Conservation (phyloP, 2,113 vertebrate species). For the Piaya cayana region DNA sequence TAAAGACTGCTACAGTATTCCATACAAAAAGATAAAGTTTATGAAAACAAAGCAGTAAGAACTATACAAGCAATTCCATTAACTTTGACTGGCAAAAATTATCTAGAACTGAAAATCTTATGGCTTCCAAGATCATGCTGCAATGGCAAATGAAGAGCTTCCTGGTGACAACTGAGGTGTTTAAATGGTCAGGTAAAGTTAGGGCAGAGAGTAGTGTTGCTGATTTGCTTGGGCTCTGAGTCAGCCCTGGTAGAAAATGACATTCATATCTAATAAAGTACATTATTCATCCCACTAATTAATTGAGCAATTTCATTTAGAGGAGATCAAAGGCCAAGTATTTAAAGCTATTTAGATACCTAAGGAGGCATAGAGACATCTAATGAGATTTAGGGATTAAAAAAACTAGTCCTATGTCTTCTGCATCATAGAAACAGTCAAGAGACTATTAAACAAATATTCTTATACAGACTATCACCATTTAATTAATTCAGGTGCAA, state of each 20-base stretch:
- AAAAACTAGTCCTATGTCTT: background rate
- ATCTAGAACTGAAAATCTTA: background rate
- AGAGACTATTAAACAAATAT: constrained; percentile 10
- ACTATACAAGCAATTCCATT: background rate
- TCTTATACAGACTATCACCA: constrained; percentile 16
- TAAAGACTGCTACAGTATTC: background rate
- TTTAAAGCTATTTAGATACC: constrained; percentile 11
- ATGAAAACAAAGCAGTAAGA: constrained; percentile 17
- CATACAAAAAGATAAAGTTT: background rate
- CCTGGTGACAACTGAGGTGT: background rate
- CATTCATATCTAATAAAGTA: background rate
- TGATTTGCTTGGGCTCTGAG: background rate
- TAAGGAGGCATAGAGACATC: background rate
- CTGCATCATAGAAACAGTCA: background rate
- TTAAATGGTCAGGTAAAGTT: background rate
- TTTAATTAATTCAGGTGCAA: constrained; percentile 68
- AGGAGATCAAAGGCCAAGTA: constrained; percentile 14
- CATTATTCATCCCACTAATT: constrained; percentile 10
- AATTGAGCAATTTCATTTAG: constrained; percentile 11
- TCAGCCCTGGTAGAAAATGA: background rate
- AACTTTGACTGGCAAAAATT: background rate
- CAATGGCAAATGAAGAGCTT: background rate
- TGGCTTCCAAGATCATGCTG: background rate
- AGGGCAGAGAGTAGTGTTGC: background rate
- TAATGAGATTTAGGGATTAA: constrained; percentile 2